phyloP scores from a whole-genome alignment of 1,140 invertebrate species.

The Penaeus vannamei region DNA sequence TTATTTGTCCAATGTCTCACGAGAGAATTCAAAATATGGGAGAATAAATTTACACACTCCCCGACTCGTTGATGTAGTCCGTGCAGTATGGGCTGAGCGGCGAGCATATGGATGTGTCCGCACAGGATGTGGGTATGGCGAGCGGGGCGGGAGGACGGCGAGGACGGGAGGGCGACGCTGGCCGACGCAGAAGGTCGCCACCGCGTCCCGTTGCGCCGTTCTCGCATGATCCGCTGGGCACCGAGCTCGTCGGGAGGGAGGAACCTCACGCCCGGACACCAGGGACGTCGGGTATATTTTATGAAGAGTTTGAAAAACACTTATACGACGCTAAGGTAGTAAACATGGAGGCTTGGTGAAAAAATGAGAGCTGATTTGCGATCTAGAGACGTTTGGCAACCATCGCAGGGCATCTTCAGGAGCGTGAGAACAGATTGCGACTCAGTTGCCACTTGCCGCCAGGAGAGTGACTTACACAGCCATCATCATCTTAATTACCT shows the following conservation, averaged over 20 bases:
- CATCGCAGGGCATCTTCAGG: conserved; percentile 20
- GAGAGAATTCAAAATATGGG: too few relatives aligned
- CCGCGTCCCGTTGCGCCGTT: too few relatives aligned
- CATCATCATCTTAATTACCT: conserved; percentile 9
- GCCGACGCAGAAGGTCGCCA: too few relatives aligned
- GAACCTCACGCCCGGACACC: background rate
- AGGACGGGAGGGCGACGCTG: background rate
- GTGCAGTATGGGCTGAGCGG: too few relatives aligned
- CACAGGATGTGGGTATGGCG: background rate
- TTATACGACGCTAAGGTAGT: too few relatives aligned
- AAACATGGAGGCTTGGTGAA: too few relatives aligned
- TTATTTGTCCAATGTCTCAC: too few relatives aligned
- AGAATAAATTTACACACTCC: background rate
- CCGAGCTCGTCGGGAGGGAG: background rate
- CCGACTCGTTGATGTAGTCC: too few relatives aligned
- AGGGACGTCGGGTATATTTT: background rate
- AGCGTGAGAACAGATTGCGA: conserved; percentile 22
- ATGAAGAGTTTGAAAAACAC: too few relatives aligned
- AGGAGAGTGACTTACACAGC: background rate
- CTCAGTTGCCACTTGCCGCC: conserved; percentile 21
- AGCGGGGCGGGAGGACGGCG: background rate
- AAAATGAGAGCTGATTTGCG: background rate
- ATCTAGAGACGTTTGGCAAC: conserved; percentile 6
- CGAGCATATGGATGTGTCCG: too few relatives aligned
- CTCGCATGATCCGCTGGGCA: background rate